A percentile compares a stretch with the other conserved stretches of the same genome.
These are phyloP conservation scores for Hemicentrotus pulcherrimus DNA, from an alignment of 35 echinoderm and acorn worm genomes.

Conservation along the genomic window DNA sequence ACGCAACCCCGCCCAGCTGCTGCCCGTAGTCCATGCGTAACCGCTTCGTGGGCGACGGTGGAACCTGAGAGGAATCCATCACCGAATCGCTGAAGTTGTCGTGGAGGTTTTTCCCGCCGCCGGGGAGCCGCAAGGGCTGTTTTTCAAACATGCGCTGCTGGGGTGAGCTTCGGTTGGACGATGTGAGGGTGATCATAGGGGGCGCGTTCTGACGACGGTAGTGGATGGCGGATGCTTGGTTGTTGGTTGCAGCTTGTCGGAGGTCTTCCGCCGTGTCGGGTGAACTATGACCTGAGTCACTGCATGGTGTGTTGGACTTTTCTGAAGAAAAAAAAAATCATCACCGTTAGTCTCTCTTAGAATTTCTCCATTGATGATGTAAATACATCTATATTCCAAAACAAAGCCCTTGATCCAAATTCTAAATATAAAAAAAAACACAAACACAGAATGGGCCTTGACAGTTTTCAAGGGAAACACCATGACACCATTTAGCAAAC, in stretches of 20 bases:
- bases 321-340: slow-evolving; percentile 20
- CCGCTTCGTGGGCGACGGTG: not conserved
- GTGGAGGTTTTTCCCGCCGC: not conserved
- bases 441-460: no score
- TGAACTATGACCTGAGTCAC: slow-evolving; percentile 84
- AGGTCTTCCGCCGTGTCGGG: slow-evolving; percentile 70
- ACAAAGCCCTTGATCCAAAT: no score
- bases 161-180: not conserved
- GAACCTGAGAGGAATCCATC: not conserved
- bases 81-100: not conserved
- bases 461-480: no score
- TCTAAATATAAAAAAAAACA: not conserved
- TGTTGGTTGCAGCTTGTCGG: not conserved
- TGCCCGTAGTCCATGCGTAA: not conserved
- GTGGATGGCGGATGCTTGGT: not conserved
- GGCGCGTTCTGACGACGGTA: not conserved
- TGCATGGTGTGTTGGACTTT: slow-evolving; percentile 53
- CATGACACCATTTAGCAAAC: no score
- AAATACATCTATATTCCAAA: no score
- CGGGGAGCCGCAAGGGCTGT: not conserved
- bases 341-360: not conserved
- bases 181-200: not conserved
- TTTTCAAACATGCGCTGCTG: slow-evolving; percentile 23
- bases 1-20: not conserved
- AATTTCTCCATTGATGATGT: not conserved